These are phyloP conservation scores for Columba guinea DNA, from an alignment of 2,797 vertebrate genomes.

Conservation along the genomic window DNA sequence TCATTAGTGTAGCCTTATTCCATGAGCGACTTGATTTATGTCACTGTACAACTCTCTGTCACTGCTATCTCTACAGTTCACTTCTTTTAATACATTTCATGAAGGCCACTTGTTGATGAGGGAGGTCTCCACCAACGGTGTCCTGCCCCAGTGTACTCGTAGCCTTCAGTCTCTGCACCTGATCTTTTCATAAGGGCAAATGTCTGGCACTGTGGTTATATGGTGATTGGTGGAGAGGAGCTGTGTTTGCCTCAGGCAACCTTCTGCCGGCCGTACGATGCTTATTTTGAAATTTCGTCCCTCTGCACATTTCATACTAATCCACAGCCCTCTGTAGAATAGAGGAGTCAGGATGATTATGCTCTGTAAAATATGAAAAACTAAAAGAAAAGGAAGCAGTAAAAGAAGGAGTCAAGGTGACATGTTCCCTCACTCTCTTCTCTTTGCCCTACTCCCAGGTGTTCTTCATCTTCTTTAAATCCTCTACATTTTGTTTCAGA, in stretches of 20 bases:
- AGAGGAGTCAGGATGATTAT: neutral
- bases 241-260: conserved; percentile 10
- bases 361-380: neutral
- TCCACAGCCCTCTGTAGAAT: neutral
- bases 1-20: neutral
- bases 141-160: fast-evolving
- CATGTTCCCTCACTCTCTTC: neutral
- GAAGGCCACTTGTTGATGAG: neutral
- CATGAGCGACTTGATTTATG: neutral
- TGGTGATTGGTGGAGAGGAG: neutral
- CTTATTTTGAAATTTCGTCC: neutral
- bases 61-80: neutral
- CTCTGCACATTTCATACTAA: neutral
- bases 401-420: neutral
- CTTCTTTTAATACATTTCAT: neutral
- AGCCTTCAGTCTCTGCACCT: neutral
- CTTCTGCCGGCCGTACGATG: neutral
- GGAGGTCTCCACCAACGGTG: neutral
- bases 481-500: neutral
- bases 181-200: neutral
- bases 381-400: neutral
- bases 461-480: neutral
- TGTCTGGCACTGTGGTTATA: neutral
- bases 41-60: neutral
- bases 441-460: neutral